Base-by-base conservation (phyloP, 35 echinoderm and acorn worm species). In the Holothuria glaberrima region DNA sequence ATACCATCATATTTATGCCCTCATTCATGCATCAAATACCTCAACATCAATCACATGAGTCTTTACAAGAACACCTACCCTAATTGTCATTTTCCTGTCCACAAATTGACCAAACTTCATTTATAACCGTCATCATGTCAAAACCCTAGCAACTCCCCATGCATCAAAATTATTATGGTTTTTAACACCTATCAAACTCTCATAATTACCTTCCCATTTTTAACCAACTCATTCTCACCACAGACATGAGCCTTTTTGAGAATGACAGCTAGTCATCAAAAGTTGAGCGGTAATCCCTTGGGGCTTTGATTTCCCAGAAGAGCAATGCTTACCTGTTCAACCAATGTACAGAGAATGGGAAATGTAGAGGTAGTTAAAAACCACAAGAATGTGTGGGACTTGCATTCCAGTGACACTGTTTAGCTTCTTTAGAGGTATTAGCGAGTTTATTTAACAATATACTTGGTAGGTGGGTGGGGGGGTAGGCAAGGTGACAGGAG, bases 381-480 rank as follows among this genome's bases (percentile, higher is more conserved):
- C 74, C 74, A 78, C 74, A 78, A 78, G 74, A 78, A 78, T 78
- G 74, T 48, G 6, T 25, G 33, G 44, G 74, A 25, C 74, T 78
- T 48, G 66, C 74, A 78, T 78, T 78, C 74, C 74, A 78, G 29
- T 41, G 30, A 78, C 21, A 78, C 44, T 48, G 38, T 41, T 78
- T 78, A 78, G 44, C 21, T 48, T 78, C 41, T 78, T 48, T 30
- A 74, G 74, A 78, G 74, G 74, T 78, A 38, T 78, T 48, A 48
- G 74, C 25, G 50, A 78, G 74, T 78, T 78, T 74, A 74, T 48
- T 48, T 78, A 48, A 48, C 38, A 78, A 41, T 48, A 78, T 13
- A 26, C 24, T 78, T 33, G 70, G 30, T 33, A 36, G 70, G 70
- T 74, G 32, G 74, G 36, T 78, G 36, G 74, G 74, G 44, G 41